Evolutionary conservation across 2,113 vertebrate genomes (phyloP).

Genomic region (Kobus ellipsiprymnus): DNA sequence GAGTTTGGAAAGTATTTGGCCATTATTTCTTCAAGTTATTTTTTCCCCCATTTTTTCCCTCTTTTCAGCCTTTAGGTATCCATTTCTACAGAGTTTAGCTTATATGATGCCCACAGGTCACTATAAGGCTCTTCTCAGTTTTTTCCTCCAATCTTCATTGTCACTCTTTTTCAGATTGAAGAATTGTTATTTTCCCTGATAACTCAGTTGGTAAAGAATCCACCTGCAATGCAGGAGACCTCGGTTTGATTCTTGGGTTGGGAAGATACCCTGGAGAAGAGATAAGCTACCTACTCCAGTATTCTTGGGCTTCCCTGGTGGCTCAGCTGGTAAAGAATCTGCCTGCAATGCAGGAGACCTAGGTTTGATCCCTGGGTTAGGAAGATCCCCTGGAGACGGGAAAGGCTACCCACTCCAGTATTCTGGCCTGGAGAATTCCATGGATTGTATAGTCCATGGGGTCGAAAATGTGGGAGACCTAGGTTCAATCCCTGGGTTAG

Average conservation of each 20-base stretch:
- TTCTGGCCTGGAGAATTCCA: not conserved
- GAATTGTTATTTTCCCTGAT: not conserved
- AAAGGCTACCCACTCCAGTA: not conserved
- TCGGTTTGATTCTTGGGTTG: fast-evolving
- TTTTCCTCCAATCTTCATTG: not conserved
- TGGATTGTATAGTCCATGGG: not conserved
- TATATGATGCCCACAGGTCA: not conserved
- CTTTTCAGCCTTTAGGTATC: not conserved
- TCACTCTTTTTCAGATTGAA: not conserved
- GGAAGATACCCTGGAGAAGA: not conserved
- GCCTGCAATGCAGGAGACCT: not conserved
- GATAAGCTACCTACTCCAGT: not conserved
- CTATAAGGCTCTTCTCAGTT: not conserved
- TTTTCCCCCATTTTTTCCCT: not conserved
- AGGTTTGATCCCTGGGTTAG: not conserved
- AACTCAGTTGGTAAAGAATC: not conserved
- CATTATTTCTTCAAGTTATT: slow-evolving; percentile 14
- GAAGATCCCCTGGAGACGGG: not conserved
- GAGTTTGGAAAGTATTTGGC: not conserved
- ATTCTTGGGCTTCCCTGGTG: not conserved
- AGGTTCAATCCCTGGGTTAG: not conserved
- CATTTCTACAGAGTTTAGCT: not conserved
- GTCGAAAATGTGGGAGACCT: not conserved
- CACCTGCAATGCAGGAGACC: not conserved
- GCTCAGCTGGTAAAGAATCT: not conserved